Evolutionary conservation across 1,140 invertebrate genomes (phyloP).

Genomic region (Idris sp.): DNA sequence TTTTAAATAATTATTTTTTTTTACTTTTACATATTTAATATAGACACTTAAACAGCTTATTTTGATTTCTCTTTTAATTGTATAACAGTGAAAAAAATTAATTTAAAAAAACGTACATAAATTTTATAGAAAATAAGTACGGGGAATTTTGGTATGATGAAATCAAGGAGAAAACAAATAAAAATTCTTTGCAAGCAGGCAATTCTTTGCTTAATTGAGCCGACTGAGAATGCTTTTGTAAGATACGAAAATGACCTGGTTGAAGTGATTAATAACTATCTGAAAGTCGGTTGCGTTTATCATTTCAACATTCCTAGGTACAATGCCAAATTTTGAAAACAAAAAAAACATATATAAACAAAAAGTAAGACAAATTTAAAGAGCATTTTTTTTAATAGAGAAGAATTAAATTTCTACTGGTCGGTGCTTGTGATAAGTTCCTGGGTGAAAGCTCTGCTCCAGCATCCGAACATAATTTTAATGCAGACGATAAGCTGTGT

Average conservation of each 20-base stretch:
- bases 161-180: conserved; percentile 43
- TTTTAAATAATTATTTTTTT: too few species aligned
- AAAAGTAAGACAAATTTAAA: too few species aligned
- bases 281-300: conserved; percentile 47
- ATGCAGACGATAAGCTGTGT: conserved; percentile 57
- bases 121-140: too few species aligned
- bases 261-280: conserved; percentile 42
- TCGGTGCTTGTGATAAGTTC: conserved; percentile 59
- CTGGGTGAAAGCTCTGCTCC: conserved; percentile 58
- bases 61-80: too few species aligned
- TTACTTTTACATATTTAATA: not conserved
- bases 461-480: conserved; percentile 49
- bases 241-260: conserved; percentile 57
- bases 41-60: conserved; percentile 39
- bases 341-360: too few species aligned
- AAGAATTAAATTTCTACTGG: conserved; percentile 38
- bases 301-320: conserved; percentile 62
- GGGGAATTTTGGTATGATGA: conserved; percentile 31
- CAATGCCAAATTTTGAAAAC: not conserved
- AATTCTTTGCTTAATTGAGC: conserved; percentile 65
- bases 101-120: too few species aligned
- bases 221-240: conserved; percentile 65
- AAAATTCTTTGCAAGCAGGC: conserved; percentile 61
- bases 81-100: too few species aligned
- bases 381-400: conserved; percentile 31